phyloP scores from a whole-genome alignment of 2,888 invertebrate genomes.

The Drosophila aldrichi region DNA sequence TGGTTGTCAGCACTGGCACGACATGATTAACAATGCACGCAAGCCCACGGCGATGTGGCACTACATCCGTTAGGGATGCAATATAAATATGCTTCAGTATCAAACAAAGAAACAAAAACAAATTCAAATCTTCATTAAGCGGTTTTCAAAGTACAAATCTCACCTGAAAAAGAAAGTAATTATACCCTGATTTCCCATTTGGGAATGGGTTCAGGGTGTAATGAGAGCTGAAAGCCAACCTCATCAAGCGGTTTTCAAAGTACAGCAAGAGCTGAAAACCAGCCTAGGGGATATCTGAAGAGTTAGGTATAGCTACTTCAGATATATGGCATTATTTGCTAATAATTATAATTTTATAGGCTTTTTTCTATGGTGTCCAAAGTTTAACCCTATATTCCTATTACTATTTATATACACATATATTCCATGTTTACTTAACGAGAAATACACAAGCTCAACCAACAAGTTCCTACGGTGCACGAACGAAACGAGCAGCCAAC shows the following conservation, averaged over 20 bases:
- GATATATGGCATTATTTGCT: slow-evolving; percentile 1
- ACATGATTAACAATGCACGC: slow-evolving; percentile 94
- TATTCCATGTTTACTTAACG: slow-evolving; percentile 13
- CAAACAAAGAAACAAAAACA: not conserved
- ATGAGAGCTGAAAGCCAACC: too few relatives aligned
- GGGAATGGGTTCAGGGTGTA: too few relatives aligned
- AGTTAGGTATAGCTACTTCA: not conserved
- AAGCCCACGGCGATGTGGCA: slow-evolving; percentile 97
- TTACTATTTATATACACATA: slow-evolving; percentile 4
- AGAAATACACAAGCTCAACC: slow-evolving; percentile 50
- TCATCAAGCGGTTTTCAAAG: slow-evolving; percentile 14
- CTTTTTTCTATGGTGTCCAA: slow-evolving; percentile 9
- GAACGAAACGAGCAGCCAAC: slow-evolving; percentile 37
- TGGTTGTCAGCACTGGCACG: slow-evolving; percentile 93
- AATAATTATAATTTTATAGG: slow-evolving; percentile 12
- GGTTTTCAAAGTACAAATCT: slow-evolving; percentile 20
- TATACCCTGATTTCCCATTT: too few relatives aligned
- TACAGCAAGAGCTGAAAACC: slow-evolving; percentile 5
- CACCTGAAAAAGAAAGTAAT: not conserved
- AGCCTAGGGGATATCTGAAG: not conserved
- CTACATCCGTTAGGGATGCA: slow-evolving; percentile 88
- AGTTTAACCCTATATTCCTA: not conserved
- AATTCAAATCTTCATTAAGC: slow-evolving; percentile 1
- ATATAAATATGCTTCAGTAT: slow-evolving; percentile 4
- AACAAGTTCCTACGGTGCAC: slow-evolving; percentile 45